Percentiles rank a stretch among this genome's conserved stretches.
These are phyloP conservation scores for Ganaspis sp. DNA, from an alignment of 1,140 invertebrate genomes.

Conservation along the genomic window DNA sequence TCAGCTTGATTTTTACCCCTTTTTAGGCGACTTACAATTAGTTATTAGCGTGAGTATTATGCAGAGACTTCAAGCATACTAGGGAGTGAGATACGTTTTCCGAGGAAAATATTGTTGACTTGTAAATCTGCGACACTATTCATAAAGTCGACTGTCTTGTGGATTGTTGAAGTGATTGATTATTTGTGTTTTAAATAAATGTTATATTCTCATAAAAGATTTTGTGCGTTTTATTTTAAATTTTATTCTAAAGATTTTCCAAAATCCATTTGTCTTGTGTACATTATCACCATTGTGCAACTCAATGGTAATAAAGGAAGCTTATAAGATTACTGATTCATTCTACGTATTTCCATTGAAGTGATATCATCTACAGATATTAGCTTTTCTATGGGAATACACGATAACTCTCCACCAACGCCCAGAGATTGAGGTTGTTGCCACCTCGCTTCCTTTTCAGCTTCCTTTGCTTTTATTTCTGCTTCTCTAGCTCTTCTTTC, in stretches of 20 bases:
- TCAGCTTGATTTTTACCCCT: too few species aligned
- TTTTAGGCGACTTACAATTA: too few species aligned
- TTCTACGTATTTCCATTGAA: constrained; percentile 72
- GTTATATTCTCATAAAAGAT: not conserved
- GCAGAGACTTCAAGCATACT: too few species aligned
- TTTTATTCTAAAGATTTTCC: not conserved
- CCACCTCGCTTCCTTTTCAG: constrained; percentile 73
- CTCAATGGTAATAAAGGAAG: constrained; percentile 40
- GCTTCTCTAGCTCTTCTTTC: constrained; percentile 85
- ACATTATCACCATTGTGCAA: not conserved
- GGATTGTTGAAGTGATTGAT: constrained; percentile 43
- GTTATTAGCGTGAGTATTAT: too few species aligned
- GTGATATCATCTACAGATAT: constrained; percentile 76
- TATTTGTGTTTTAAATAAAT: not conserved
- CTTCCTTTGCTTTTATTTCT: constrained; percentile 78
- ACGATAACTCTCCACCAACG: constrained; percentile 86
- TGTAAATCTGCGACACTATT: too few species aligned
- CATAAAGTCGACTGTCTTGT: too few species aligned
- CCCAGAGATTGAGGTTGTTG: constrained; percentile 79
- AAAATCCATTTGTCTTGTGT: not conserved
- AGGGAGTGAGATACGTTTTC: too few species aligned
- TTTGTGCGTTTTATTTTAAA: not conserved
- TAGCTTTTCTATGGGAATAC: constrained; percentile 87
- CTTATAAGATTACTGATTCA: constrained; percentile 70
- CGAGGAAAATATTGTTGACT: too few species aligned